Conservation (phyloP, 2,797 vertebrate species). For the Hemibagrus guttatus region DNA sequence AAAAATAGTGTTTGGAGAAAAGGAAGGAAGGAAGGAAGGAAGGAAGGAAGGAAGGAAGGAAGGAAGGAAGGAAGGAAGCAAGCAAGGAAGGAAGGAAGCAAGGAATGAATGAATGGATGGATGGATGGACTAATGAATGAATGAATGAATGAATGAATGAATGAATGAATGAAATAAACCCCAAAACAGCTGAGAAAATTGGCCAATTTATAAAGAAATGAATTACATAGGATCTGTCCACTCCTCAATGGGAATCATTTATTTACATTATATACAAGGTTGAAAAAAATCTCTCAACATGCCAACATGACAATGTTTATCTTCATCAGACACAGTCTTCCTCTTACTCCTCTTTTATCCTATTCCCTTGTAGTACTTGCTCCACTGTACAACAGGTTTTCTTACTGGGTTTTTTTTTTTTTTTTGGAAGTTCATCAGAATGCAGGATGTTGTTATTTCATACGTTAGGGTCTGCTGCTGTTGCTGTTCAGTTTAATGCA, state of each 20-base stretch:
- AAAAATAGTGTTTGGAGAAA: not conserved
- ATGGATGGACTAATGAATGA: too few relatives aligned
- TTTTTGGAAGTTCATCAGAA: not conserved
- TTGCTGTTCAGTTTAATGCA: not conserved
- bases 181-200: not conserved
- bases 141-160: not conserved
- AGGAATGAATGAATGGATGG: not conserved
- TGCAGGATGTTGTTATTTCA: not conserved
- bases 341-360: not conserved
- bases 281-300: not conserved
- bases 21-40: too few relatives aligned
- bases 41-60: too few relatives aligned
- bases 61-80: too few relatives aligned
- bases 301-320: not conserved
- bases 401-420: slow-evolving; percentile 12
- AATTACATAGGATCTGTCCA: not conserved
- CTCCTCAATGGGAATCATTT: not conserved
- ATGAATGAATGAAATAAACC: not conserved
- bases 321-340: not conserved
- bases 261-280: not conserved
- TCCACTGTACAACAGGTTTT: not conserved
- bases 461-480: not conserved
- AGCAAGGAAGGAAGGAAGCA: too few relatives aligned
- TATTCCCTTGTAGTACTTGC: not conserved
- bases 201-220: not conserved